Base-by-base conservation (phyloP, 2,113 vertebrate species). In the Hirundichthys speculiger region DNA sequence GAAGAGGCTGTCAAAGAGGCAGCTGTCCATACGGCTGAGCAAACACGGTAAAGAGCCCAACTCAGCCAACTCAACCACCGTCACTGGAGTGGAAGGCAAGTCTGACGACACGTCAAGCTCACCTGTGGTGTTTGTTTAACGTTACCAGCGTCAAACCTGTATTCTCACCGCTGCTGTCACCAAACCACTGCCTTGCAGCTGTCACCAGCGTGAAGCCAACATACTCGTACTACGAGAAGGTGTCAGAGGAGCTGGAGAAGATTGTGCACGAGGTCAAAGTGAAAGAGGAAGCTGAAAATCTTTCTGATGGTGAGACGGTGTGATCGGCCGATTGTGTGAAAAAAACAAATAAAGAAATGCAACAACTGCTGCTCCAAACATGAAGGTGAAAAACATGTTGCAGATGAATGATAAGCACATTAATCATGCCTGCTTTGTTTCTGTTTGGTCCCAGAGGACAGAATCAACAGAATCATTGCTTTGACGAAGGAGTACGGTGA, bases 401-500 rank as follows among this genome's bases (percentile, higher is more conserved):
- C 39, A 66, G n/a, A 10, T 48, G 13, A 18, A 41, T 41, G 45
- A 10, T 20, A 68, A 21, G 30, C 12, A 42, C 3, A 21, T 47
- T 73, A 18, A 27, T 55, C 3, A 40, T 1, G 15, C 12, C 8
- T 20, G 2, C 2, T 1, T 40, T 1, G 1, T 27, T 73, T 47
- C 27, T 68, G 64, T 71, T 71, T 43, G 25, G 7, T 84, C 91
- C 86, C 88, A 79, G 93, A 94, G 65, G 86, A 89, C 50, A 53
- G 91, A n/a, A 89, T 96, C 79, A 75, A 77, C 72, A 88, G 86
- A 64, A 93, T 98, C 1, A 91, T 93, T 2, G 73, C 71, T 14
- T 52, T 96, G 64, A 94, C 95, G 24, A 94, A 90, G 61, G 79
- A 83, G 0, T 62, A 93, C 47, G 95, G 95, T 0, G 92, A 95